phyloP scores from a whole-genome alignment of 2,113 vertebrate genomes.

The Recurvirostra avosetta region DNA sequence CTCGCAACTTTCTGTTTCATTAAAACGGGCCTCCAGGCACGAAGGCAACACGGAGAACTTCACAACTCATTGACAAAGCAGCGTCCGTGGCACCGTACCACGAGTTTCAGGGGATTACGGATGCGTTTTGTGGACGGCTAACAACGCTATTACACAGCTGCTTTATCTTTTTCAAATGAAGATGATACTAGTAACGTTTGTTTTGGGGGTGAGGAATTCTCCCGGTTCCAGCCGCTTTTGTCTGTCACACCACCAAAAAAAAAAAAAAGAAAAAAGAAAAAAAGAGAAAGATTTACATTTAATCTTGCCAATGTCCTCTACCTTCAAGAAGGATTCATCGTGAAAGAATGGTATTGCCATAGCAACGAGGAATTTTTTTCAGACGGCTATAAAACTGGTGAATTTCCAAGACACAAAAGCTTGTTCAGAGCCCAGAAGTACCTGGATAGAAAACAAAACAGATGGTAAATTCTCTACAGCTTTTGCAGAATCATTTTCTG shows the following conservation, averaged over 20 bases:
- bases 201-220: constrained; percentile 65
- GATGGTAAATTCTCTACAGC: constrained; percentile 74
- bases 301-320: constrained; percentile 80
- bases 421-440: constrained; percentile 74
- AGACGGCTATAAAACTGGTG: constrained; percentile 74
- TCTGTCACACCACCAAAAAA: constrained; percentile 48
- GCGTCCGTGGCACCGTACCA: background rate
- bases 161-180: constrained; percentile 37
- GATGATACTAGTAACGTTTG: constrained; percentile 37
- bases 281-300: constrained; percentile 75
- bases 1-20: background rate
- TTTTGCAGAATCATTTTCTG: constrained; percentile 44
- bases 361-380: constrained; percentile 75
- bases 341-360: constrained; percentile 80
- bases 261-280: background rate
- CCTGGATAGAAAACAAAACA: constrained; percentile 82
- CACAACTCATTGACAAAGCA: background rate
- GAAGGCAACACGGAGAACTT: constrained; percentile 5
- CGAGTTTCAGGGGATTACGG: background rate
- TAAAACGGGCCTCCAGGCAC: background rate
- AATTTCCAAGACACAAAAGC: constrained; percentile 76
- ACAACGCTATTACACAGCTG: background rate
- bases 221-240: constrained; percentile 56
- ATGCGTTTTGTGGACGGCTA: background rate
- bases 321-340: constrained; percentile 77